Conservation (phyloP, 1,140 invertebrate genomes). For the Hirudo medicinalis region DNA sequence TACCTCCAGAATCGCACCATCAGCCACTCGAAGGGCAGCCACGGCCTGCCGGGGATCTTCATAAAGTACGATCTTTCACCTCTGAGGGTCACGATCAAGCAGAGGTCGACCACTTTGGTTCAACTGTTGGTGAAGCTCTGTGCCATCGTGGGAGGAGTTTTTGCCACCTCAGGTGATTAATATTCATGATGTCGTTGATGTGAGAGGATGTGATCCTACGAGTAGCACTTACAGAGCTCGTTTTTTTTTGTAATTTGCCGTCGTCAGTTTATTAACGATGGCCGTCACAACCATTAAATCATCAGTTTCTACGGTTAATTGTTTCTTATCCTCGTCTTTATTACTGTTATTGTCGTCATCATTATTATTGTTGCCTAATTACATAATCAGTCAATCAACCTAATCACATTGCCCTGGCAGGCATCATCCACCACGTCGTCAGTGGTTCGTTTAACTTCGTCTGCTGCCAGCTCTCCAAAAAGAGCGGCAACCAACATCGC, state of each 20-base stretch:
- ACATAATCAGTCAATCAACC: too few species aligned
- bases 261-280: too few species aligned
- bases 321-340: not conserved
- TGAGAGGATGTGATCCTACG: not conserved
- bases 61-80: conserved; percentile 80
- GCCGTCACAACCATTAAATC: not conserved
- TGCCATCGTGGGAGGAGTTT: conserved; percentile 77
- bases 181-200: not conserved
- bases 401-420: not conserved
- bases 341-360: not conserved
- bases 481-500: not conserved
- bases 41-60: conserved; percentile 82
- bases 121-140: conserved; percentile 72
- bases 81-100: conserved; percentile 69
- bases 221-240: not conserved
- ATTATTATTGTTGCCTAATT: not conserved
- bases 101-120: conserved; percentile 54
- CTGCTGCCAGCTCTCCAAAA: not conserved
- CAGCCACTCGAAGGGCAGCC: conserved; percentile 61
- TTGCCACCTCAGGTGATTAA: conserved; percentile 52
- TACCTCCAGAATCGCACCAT: conserved; percentile 56
- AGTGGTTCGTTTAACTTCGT: not conserved
- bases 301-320: not conserved
- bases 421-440: not conserved
- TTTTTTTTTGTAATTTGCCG: not conserved